Evolutionary conservation across 2,797 vertebrate species (phyloP).

Genomic region (Atherinosoma microstoma): DNA sequence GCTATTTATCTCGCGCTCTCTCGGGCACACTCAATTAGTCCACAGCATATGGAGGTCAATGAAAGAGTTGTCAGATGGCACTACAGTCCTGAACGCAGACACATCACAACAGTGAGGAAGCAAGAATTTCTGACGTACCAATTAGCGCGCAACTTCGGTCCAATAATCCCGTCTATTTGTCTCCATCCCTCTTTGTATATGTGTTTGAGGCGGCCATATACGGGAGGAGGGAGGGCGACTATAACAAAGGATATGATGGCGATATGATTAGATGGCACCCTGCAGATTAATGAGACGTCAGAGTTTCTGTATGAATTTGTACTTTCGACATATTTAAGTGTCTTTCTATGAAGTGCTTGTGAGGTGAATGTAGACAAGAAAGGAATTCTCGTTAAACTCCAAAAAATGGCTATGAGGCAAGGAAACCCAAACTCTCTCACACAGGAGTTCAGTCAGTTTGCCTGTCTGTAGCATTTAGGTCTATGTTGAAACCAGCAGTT

Average conservation of each 20-base stretch:
- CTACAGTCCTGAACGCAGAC: constrained; percentile 51
- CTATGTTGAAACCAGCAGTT: background rate
- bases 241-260: constrained; percentile 20
- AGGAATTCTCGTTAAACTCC: constrained; percentile 31
- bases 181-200: constrained; percentile 8
- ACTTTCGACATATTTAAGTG: too few species aligned
- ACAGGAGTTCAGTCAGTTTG: background rate
- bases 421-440: background rate
- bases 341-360: background rate
- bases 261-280: constrained; percentile 7
- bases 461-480: background rate
- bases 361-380: background rate
- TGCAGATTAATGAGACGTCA: background rate
- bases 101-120: background rate
- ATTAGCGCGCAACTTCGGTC: constrained; percentile 39
- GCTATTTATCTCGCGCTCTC: background rate
- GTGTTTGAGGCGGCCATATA: background rate
- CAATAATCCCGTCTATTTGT: background rate
- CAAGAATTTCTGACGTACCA: constrained; percentile 32
- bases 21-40: constrained; percentile 1
- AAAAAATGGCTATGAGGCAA: background rate
- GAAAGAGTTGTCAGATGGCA: constrained; percentile 45
- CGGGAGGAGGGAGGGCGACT: background rate
- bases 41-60: constrained; percentile 29
- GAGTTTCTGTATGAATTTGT: background rate